Evolutionary conservation across 1,140 invertebrate genomes (phyloP).

Genomic region (Solenopsis invicta): DNA sequence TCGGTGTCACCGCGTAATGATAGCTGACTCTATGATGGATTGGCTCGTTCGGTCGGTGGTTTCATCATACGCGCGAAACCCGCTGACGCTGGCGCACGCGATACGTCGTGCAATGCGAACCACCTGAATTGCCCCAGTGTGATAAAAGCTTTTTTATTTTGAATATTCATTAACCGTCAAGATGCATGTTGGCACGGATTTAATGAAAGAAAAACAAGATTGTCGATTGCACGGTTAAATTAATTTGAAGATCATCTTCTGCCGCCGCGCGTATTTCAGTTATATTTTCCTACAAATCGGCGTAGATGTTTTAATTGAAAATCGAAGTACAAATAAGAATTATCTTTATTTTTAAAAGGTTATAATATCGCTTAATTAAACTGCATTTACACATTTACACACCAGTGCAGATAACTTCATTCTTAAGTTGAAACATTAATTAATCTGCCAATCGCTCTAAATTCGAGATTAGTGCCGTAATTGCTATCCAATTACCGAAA

Average conservation of each 20-base stretch:
- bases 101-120: slow-evolving; percentile 17
- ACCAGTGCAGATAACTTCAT: slow-evolving; percentile 1
- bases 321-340: background rate
- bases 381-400: background rate
- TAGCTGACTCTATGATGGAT: slow-evolving; percentile 63
- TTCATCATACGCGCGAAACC: slow-evolving; percentile 40
- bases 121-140: background rate
- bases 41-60: slow-evolving; percentile 50
- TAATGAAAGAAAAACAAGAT: background rate
- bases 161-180: slow-evolving; percentile 25
- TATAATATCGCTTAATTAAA: background rate
- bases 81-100: slow-evolving; percentile 19
- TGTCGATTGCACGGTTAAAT: background rate
- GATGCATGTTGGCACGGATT: background rate
- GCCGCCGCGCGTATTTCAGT: too few species aligned
- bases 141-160: slow-evolving; percentile 13
- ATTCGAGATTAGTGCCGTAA: slow-evolving; percentile 30
- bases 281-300: background rate
- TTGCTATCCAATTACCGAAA: slow-evolving; percentile 35
- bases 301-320: background rate
- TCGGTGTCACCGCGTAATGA: slow-evolving; percentile 59
- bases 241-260: background rate
- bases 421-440: slow-evolving; percentile 41
- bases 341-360: background rate
- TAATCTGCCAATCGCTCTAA: slow-evolving; percentile 39